These are phyloP conservation scores for Pipistrellus kuhlii DNA, from an alignment of 2,797 vertebrate species.

Conservation along the genomic window DNA sequence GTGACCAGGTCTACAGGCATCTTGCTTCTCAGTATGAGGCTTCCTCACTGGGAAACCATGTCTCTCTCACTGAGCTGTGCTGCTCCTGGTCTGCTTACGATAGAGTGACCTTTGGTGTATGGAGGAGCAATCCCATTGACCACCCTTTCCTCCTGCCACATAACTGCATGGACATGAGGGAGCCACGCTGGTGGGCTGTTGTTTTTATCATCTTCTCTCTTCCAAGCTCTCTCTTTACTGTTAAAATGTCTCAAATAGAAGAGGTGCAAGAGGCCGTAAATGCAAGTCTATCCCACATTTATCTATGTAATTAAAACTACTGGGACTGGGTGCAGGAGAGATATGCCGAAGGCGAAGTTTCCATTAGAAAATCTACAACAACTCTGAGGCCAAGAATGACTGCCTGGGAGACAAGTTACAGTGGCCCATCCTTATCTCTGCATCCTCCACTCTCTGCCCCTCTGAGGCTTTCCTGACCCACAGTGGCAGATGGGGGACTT, in stretches of 20 bases:
- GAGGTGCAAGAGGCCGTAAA: neutral
- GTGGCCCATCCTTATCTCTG: neutral
- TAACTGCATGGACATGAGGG: neutral
- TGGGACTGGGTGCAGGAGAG: neutral
- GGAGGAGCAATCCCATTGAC: constrained; percentile 10
- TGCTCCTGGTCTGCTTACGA: constrained; percentile 62
- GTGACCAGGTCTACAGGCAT: constrained; percentile 44
- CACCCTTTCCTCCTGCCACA: constrained; percentile 25
- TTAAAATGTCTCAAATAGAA: neutral
- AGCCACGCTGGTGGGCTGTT: neutral
- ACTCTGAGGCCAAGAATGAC: neutral
- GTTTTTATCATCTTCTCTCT: neutral
- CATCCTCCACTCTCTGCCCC: neutral
- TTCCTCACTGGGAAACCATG: constrained; percentile 20
- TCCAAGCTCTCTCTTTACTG: neutral
- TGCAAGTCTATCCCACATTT: neutral
- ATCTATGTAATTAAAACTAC: neutral
- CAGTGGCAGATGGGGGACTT: neutral
- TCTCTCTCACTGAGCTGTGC: neutral
- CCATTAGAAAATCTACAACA: neutral
- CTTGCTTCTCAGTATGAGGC: constrained; percentile 49
- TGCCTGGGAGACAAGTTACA: neutral
- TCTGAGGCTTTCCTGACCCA: neutral
- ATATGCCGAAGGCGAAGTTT: neutral
- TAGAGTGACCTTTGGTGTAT: constrained; percentile 18